Conservation (phyloP, 2,113 vertebrate species). For the Turnix velox region DNA sequence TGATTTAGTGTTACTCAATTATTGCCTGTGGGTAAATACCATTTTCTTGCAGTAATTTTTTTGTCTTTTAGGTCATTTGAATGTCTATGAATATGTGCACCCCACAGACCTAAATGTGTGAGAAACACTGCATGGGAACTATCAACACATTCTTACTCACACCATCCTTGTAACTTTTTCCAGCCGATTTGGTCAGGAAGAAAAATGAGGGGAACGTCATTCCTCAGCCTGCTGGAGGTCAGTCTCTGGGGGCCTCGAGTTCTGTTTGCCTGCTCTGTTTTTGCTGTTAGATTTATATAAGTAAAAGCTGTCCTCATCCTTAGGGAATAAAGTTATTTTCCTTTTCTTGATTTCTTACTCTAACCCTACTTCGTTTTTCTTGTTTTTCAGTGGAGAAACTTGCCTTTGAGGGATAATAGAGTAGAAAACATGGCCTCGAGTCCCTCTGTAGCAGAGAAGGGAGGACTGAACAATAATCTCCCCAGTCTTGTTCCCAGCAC, state of each 20-base stretch:
- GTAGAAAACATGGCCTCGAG: accelerated
- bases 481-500: neutral
- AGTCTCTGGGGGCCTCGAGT: neutral
- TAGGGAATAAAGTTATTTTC: neutral
- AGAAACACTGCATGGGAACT: neutral
- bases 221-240: neutral
- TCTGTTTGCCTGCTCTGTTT: neutral
- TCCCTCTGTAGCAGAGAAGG: neutral
- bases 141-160: neutral
- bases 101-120: neutral
- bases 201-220: neutral
- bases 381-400: neutral
- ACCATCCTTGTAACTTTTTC: neutral
- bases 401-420: neutral
- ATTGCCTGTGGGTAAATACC: neutral
- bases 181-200: neutral
- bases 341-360: neutral
- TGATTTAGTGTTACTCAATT: neutral
- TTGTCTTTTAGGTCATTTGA: neutral
- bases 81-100: neutral
- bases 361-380: neutral
- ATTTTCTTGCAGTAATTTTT: neutral
- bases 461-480: neutral
- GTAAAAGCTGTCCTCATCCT: neutral
- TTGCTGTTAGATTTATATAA: neutral